A percentile compares a stretch with the other conserved stretches of the same genome.
These are phyloP conservation scores for Luehdorfia chinensis DNA, from an alignment of 1,140 invertebrate species.

Conservation along the genomic window DNA sequence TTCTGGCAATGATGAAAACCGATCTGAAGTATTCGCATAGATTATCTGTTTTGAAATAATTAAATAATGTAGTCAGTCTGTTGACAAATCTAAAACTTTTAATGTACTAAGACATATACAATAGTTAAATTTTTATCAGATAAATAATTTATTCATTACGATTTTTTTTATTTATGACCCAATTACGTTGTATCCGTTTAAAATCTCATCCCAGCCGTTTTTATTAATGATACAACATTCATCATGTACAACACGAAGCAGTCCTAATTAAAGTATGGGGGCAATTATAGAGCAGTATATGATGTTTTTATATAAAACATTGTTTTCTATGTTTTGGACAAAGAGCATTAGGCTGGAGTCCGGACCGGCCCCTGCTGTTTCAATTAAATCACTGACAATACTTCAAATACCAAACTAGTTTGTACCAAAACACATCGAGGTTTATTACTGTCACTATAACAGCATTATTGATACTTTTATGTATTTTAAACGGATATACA, in stretches of 20 bases:
- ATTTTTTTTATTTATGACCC: too few species aligned
- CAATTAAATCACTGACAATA: constrained; percentile 74
- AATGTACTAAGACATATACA: too few species aligned
- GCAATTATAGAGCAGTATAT: constrained; percentile 64
- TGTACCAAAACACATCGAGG: constrained; percentile 50
- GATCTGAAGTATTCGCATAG: too few species aligned
- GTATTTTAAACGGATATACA: too few species aligned
- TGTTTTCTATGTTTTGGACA: constrained; percentile 53
- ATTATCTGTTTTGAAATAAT: too few species aligned
- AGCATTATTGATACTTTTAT: too few species aligned
- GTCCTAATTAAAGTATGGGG: constrained; percentile 67
- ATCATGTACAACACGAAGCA: constrained; percentile 46
- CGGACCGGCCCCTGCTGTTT: constrained; percentile 62
- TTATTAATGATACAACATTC: constrained; percentile 56
- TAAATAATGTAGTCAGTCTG: too few species aligned
- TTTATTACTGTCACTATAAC: constrained; percentile 28
- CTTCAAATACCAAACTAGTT: constrained; percentile 56
- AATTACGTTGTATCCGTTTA: constrained; percentile 5
- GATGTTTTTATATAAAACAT: constrained; percentile 65
- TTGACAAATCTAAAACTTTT: too few species aligned
- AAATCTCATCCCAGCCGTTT: constrained; percentile 37
- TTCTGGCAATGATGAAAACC: too few species aligned
- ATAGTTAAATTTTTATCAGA: too few species aligned
- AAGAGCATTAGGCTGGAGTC: constrained; percentile 35
- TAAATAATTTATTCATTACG: too few species aligned